Base-by-base conservation (phyloP, 2,797 vertebrate genomes). In the Acipenser ruthenus region DNA sequence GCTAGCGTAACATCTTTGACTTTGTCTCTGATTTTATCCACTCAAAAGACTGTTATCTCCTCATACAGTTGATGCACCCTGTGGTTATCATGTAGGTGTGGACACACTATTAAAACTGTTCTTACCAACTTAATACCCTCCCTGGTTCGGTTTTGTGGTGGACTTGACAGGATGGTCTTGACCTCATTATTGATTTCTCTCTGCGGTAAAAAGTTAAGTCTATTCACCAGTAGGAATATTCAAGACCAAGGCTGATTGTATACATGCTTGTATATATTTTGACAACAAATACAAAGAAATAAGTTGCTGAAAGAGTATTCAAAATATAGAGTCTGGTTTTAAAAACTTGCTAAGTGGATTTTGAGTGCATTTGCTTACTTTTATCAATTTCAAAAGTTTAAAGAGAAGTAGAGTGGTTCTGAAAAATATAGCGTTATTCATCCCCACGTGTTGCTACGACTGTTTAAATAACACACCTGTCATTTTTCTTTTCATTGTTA, bases 41-140 rank as follows among this genome's bases (percentile, higher is more conserved):
- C 15, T 10, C 58, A 60, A 10, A 61, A 61, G 13, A 6, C 18
- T 1, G 37, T 61, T 61, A 18, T 61, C 3, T 1, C 6, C 10
- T 15, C 23, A 23, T 23, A 23, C 23, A 23, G 23, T 23, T 23
- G 23, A 23, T 23, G 23, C 23, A 23, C 23, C 23, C 23, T 37
- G 23, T 37, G 23, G 2, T 37, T 37, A 37, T 37, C 23, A 37
- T 2, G 4, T 37, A 10, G 11, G 47, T 10, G 23, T 62, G 3
- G 6, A 10, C 11, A 62, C 49, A 48, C 12, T 62, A 47, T 48
- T 62, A 6, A 37, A 9, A 62, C 8, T 49, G 13, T 48, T 67
- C 23, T 68, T 68, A 72, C 64, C 47, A 70, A 23, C 5, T 13
- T 70, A 7, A 74, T 49, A 50, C 3, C 18, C 70, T 73, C 68